Evolutionary conservation across 2,888 invertebrate genomes (phyloP), one percentile per base, ranked within the genome.

Genomic region (Branchipolynoe longqiensis): DNA sequence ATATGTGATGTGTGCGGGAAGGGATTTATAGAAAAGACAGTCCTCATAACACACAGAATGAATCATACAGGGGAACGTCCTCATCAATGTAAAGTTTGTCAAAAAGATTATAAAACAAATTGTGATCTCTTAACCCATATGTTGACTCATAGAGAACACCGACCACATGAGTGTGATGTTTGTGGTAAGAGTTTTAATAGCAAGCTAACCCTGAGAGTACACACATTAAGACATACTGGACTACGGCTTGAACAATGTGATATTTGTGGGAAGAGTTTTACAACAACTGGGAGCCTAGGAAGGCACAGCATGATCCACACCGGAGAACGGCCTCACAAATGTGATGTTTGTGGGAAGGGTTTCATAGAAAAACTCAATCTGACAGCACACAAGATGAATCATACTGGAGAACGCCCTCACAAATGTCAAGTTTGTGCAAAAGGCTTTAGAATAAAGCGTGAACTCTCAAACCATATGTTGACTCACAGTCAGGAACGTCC

Each of bases 171-270:
- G 18, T 56, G 56, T 56, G 56, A 12, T 2, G 25, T 25, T 25
- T 56, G 56, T 56, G 56, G 56, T n/a, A 56, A 56, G 56, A n/a
- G 56, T 12, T 56, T 56, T 14, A 56, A 56, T n/a, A n/a, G n/a
- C 1, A 56, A 14, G 12, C n/a, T 22, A 14, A 56, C 56, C 22
- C 18, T 56, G 3, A 2, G 56, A n/a, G 56, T n/a, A 56, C 56
- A 56, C 18, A 56, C 3, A 2, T n/a, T n/a, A 25, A 56, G n/a
- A 56, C 56, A 56, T 14, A 56, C 56, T n/a, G 6, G 25, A 3
- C 56, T 8, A 14, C 56, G n/a, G 25, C 3, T 1, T 56, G 25
- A 56, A 1, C n/a, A 2, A 25, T 56, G 56, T 56, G 18, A 3
- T n/a, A 25, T 56, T 3, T 56, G 56, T 12, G 56, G 56, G 56